Conservation (phyloP, 2,113 vertebrate species). For the Melanotaenia duboulayi region DNA sequence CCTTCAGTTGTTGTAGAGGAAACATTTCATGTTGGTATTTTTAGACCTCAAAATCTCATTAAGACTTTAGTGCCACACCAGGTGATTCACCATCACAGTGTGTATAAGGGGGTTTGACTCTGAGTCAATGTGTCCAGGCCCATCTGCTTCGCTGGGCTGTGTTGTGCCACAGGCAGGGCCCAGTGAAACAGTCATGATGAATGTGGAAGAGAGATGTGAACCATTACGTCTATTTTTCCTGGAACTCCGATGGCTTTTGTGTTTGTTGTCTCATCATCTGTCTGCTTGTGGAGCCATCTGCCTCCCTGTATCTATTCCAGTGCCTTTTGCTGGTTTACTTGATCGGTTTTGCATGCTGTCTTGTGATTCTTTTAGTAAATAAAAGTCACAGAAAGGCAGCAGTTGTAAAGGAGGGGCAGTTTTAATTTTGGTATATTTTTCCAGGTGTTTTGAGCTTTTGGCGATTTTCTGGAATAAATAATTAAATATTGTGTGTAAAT, state of each 20-base stretch:
- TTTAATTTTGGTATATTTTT: slow-evolving; percentile 29
- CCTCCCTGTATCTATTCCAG: neutral
- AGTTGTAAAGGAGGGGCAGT: neutral
- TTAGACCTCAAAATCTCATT: slow-evolving; percentile 59
- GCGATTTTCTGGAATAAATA: neutral
- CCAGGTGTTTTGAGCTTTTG: slow-evolving; percentile 30
- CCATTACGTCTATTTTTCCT: slow-evolving; percentile 5
- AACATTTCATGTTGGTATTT: slow-evolving; percentile 58
- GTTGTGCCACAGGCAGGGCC: slow-evolving; percentile 56
- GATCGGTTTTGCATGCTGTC: slow-evolving; percentile 44
- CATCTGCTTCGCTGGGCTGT: slow-evolving; percentile 54
- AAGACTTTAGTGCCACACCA: slow-evolving; percentile 47
- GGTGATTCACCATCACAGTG: slow-evolving; percentile 25
- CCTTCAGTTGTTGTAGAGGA: slow-evolving; percentile 42
- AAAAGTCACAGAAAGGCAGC: slow-evolving; percentile 30
- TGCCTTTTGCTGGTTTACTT: slow-evolving; percentile 1
- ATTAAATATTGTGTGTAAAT: too few relatives aligned
- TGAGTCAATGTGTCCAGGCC: slow-evolving; percentile 57
- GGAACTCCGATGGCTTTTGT: neutral
- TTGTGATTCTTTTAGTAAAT: slow-evolving; percentile 37
- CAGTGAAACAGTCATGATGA: slow-evolving; percentile 68
- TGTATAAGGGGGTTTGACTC: slow-evolving; percentile 20
- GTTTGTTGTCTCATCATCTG: slow-evolving; percentile 7
- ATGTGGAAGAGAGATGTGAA: slow-evolving; percentile 63
- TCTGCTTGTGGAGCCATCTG: slow-evolving; percentile 10